phyloP scores from a whole-genome alignment of 2,888 invertebrate genomes.

The Scaptomyza reducta region DNA sequence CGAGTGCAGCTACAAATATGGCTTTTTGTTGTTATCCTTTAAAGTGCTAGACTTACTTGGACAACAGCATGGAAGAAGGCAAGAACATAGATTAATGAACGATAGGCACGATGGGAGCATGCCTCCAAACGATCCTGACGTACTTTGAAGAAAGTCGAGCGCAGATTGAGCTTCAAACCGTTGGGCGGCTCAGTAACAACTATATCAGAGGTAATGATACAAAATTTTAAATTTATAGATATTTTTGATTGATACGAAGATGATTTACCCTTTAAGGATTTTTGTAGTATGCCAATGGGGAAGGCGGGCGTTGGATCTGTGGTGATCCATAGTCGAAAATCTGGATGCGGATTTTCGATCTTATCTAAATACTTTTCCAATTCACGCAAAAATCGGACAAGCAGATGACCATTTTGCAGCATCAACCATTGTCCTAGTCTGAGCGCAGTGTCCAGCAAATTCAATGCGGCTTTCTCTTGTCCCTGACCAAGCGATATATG shows the following conservation, averaged over 20 bases:
- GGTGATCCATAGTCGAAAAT: conserved; percentile 96
- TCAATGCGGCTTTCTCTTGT: conserved; percentile 91
- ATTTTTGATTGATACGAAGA: background rate
- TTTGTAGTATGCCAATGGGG: conserved; percentile 94
- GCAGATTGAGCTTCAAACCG: conserved; percentile 93
- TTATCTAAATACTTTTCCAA: conserved; percentile 93
- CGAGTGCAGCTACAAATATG: conserved; percentile 41
- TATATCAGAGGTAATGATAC: conserved; percentile 77
- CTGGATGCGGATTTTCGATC: conserved; percentile 92
- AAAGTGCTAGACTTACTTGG: conserved; percentile 85
- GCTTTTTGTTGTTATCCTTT: conserved; percentile 11
- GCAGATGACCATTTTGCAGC: conserved; percentile 95
- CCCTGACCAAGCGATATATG: conserved; percentile 97
- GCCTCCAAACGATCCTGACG: conserved; percentile 89
- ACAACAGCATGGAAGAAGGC: conserved; percentile 97
- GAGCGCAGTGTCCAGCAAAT: conserved; percentile 88
- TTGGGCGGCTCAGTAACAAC: conserved; percentile 97
- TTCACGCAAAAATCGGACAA: conserved; percentile 91
- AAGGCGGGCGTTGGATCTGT: conserved; percentile 94
- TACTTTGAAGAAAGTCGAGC: conserved; percentile 95
- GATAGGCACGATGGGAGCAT: conserved; percentile 91
- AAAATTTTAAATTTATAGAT: background rate
- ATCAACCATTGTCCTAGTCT: conserved; percentile 95
- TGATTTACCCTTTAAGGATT: conserved; percentile 89
- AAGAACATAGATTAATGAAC: conserved; percentile 92